Evolutionary conservation across 2,113 vertebrate species (phyloP), one percentile per base, ranked within the genome.

Genomic region (Elgaria multicarinata): DNA sequence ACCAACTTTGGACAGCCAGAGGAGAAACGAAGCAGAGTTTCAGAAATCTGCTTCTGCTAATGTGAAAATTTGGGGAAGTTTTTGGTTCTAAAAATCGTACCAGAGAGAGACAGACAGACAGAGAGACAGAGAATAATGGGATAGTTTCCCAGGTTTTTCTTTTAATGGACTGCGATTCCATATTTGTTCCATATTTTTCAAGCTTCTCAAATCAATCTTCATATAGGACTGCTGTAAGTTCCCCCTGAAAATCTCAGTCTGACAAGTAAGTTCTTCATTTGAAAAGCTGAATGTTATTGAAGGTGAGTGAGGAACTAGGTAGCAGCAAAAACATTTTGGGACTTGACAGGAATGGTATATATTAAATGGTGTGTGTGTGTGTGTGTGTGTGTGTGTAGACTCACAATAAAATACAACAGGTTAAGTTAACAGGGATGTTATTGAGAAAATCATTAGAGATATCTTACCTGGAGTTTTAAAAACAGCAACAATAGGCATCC

Each of bases 391-490:
- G n/a, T n/a, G n/a, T n/a, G n/a, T n/a, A n/a, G n/a, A n/a, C 46
- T 8, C 24, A 64, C 16, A 80, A 31, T 76, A n/a, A 67, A 64
- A 53, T 36, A n/a, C 8, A 83, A 64, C n/a, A 50, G 31, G n/a
- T 62, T 55, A 46, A 1, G n/a, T 64, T 87, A 72, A 64, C 9
- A 3, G 26, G 28, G 82, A 64, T 69, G 2, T 8, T 42, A 33
- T 16, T 83, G 67, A 85, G 76, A 93, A 90, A 84, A 64, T 33
- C 6, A 75, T 79, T 7, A 89, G 86, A 82, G 71, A 26, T 31
- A 46, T 90, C 95, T 95, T 96, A 96, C 96, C 96, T 95, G 94
- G 85, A 89, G 33, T 58, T 20, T 24, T 42, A 6, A 26, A 77
- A 44, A 6, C 55, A 39, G 36, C 2, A 71, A 85, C 33, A 55